These are phyloP conservation scores for Zaprionus gabonicus DNA, from an alignment of 1,140 invertebrate species.

Conservation along the genomic window DNA sequence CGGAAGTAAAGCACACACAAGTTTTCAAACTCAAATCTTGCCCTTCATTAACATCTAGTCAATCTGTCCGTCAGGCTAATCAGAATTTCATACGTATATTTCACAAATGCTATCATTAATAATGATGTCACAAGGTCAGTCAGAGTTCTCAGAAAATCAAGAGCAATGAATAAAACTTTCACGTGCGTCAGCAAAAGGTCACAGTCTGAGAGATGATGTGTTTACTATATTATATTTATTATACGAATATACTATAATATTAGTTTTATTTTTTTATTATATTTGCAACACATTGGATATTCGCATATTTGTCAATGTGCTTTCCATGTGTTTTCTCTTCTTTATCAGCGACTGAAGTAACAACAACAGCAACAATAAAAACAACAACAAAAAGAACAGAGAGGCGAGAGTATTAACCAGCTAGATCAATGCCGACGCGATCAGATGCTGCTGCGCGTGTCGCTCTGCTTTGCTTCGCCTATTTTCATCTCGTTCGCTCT, in stretches of 20 bases:
- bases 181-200: conserved; percentile 43
- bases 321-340: conserved; percentile 21
- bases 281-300: too few species aligned
- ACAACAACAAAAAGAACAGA: conserved; percentile 2
- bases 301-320: conserved; percentile 8
- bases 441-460: conserved; percentile 32
- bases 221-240: neutral
- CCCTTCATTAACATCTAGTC: neutral
- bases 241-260: neutral
- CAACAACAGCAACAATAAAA: neutral
- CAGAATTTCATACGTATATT: neutral
- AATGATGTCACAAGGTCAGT: conserved; percentile 31
- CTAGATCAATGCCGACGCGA: conserved; percentile 52
- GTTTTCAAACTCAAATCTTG: neutral
- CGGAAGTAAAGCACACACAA: neutral
- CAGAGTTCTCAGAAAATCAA: neutral
- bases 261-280: too few species aligned
- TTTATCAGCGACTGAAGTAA: conserved; percentile 44
- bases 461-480: conserved; percentile 2
- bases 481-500: neutral
- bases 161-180: conserved; percentile 20
- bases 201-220: neutral
- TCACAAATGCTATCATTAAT: conserved; percentile 6
- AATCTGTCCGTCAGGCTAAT: neutral
- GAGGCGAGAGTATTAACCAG: conserved; percentile 23